Percentiles rank a stretch among this genome's conserved stretches.
Conservation (phyloP, 37 sponge, comb jelly and placozoan genomes). For the Geodia barretti region DNA sequence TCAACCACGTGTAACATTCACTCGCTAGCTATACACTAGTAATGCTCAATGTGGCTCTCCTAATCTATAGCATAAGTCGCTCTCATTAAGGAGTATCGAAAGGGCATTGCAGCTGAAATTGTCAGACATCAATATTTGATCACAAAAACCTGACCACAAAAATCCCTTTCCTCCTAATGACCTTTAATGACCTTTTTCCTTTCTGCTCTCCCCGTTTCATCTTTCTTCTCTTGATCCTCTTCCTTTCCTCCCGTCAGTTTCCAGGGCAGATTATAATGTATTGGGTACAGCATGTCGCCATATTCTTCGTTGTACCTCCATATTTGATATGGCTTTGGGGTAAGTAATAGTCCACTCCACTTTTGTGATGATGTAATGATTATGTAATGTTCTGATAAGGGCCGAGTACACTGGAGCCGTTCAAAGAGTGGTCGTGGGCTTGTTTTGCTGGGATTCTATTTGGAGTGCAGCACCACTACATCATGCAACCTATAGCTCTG, state of each 20-base stretch:
- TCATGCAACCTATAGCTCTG: slow-evolving; percentile 78
- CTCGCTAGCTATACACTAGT: no score
- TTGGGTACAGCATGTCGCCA: slow-evolving; percentile 87
- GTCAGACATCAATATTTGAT: no score
- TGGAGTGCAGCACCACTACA: slow-evolving; percentile 82
- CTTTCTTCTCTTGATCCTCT: no score
- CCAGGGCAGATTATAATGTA: slow-evolving; percentile 65
- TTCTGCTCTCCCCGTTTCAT: no score
- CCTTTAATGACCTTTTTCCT: no score
- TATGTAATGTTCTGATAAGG: slow-evolving; percentile 26
- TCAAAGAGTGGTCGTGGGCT: slow-evolving; percentile 80
- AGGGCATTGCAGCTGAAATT: no score
- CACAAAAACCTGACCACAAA: no score
- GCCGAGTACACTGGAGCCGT: slow-evolving; percentile 64
- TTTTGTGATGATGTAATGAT: not conserved
- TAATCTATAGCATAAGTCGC: no score
- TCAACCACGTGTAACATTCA: no score
- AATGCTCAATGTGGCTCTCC: no score
- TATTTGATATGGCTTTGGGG: slow-evolving; percentile 85
- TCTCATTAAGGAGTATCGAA: no score
- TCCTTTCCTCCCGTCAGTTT: slow-evolving; percentile 37
- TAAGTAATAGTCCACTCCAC: slow-evolving; percentile 14
- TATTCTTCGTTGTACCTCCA: slow-evolving; percentile 83
- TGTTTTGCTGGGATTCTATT: slow-evolving; percentile 75
- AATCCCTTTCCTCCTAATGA: no score